Base-by-base conservation (phyloP, 1,140 invertebrate genomes). In the Euwallacea fornicatus region DNA sequence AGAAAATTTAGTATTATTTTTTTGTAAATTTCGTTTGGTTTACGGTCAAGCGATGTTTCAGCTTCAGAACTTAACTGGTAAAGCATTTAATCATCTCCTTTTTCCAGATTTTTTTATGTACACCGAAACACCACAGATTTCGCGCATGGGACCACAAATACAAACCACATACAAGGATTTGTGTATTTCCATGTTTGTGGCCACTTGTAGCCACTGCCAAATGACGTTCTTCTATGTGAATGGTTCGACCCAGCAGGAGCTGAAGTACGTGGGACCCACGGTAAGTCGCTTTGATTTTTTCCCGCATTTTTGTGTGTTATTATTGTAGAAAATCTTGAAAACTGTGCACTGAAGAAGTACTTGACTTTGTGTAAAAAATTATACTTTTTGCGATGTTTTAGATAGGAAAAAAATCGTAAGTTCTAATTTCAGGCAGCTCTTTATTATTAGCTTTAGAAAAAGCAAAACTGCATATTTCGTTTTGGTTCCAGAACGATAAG, bases 21-120 rank as follows among this genome's bases (percentile, higher is more conserved):
- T 33, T 33, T 33, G 21, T 33, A n/a, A n/a, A n/a, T 33, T 33
- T 2, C 4, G 4, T 33, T 33, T 33, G 1, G 1, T 33, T 33
- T 2, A 33, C 21, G 21, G 21, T 33, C 4, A 33, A 33, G 46
- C 6, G 46, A 50, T 13, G 4, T 50, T 50, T 50, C 46, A 50
- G 46, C 46, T 10, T 10, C 13, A 11, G 46, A 6, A 50, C 13
- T 50, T 6, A 6, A 11, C 13, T 10, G 46, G 6, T 50, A 50
- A n/a, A 2, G 13, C 7, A 33, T 50, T 50, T 50, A 13, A 6
- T 50, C 46, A 33, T 33, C 1, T 50, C 2, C 2, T 66, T n/a
- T 10, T 71, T 77, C 66, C 46, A 78, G 77, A 77, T 61, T 58
- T 73, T 11, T 78, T 77, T 64, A 72, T 78, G 64, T 78, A 72